Conservation (phyloP, 2,888 invertebrate genomes). For the Pegoplata infirma region DNA sequence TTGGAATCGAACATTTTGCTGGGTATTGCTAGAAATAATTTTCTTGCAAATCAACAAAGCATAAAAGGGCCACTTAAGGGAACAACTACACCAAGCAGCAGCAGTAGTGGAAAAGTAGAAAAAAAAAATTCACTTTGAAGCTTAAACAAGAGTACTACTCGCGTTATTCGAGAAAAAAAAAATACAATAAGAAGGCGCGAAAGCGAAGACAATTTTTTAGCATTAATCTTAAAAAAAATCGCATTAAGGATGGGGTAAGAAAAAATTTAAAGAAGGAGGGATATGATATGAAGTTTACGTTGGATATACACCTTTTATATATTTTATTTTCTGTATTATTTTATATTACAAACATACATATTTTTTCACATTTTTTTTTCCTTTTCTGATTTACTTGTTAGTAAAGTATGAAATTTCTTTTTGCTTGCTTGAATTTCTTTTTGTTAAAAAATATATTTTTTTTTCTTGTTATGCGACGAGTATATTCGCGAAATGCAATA, state of each 20-base stretch:
- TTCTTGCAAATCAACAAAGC: conserved; percentile 73
- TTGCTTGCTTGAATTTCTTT: conserved; percentile 19
- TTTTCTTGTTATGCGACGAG: conserved; percentile 49
- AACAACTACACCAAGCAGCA: conserved; percentile 47
- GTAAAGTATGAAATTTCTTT: conserved; percentile 55
- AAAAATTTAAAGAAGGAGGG: not conserved
- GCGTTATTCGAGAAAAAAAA: no score
- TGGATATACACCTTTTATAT: conserved; percentile 51
- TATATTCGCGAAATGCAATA: conserved; percentile 76
- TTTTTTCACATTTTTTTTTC: conserved; percentile 38
- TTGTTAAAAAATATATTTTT: conserved; percentile 33
- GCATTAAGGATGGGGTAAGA: not conserved
- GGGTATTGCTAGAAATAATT: conserved; percentile 41
- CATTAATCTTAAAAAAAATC: not conserved
- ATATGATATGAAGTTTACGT: no score
- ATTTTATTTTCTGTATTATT: conserved; percentile 71
- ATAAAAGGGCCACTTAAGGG: conserved; percentile 74
- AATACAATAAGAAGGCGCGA: conserved; percentile 51
- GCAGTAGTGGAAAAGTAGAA: conserved; percentile 24
- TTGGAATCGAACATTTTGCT: no score
- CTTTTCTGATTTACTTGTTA: conserved; percentile 59
- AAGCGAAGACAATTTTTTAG: conserved; percentile 48
- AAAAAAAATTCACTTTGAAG: conserved; percentile 70
- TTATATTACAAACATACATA: conserved; percentile 41
- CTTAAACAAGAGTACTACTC: conserved; percentile 51